phyloP scores from a whole-genome alignment of 1,140 invertebrate genomes.

The Lasioglossum baleicum region DNA sequence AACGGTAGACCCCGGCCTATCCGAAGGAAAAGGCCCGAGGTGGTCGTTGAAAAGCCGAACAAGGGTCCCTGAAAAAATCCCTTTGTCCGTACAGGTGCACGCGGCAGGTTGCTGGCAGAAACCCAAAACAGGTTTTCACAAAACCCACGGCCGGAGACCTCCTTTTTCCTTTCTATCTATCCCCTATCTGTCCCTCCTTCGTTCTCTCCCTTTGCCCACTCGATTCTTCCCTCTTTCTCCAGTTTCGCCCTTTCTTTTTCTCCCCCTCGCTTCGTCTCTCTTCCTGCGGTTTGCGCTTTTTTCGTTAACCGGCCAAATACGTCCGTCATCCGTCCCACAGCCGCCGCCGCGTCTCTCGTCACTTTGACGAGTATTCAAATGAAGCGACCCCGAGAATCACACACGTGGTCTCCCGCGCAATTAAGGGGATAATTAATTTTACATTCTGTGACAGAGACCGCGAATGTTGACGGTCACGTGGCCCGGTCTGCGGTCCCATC shows the following conservation, averaged over 20 bases:
- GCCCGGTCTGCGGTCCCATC: not conserved
- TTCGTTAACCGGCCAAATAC: not conserved
- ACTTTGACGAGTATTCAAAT: constrained; percentile 62
- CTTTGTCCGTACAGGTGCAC: constrained; percentile 71
- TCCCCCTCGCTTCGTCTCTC: constrained; percentile 6
- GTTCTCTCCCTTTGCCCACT: too few relatives aligned
- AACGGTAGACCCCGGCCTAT: constrained; percentile 18
- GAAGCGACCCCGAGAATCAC: constrained; percentile 43
- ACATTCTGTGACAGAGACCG: constrained; percentile 14
- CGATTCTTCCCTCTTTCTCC: too few relatives aligned
- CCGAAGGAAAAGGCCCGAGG: constrained; percentile 49
- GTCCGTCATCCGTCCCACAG: constrained; percentile 8
- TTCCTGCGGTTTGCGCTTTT: not conserved
- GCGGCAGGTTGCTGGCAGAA: constrained; percentile 70
- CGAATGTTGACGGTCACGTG: not conserved
- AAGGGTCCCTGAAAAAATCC: constrained; percentile 38
- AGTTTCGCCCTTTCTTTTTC: constrained; percentile 25
- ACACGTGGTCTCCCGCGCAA: constrained; percentile 40
- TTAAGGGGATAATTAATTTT: constrained; percentile 60
- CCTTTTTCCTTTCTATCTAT: constrained; percentile 52
- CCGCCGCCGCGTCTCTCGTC: constrained; percentile 10
- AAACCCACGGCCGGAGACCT: constrained; percentile 57
- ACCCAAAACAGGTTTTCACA: constrained; percentile 72
- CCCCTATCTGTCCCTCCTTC: constrained; percentile 17
- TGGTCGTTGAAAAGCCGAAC: constrained; percentile 66